Evolutionary conservation across 2,888 invertebrate genomes (phyloP), one percentile per base, ranked within the genome.

Genomic region (Sesia apiformis): DNA sequence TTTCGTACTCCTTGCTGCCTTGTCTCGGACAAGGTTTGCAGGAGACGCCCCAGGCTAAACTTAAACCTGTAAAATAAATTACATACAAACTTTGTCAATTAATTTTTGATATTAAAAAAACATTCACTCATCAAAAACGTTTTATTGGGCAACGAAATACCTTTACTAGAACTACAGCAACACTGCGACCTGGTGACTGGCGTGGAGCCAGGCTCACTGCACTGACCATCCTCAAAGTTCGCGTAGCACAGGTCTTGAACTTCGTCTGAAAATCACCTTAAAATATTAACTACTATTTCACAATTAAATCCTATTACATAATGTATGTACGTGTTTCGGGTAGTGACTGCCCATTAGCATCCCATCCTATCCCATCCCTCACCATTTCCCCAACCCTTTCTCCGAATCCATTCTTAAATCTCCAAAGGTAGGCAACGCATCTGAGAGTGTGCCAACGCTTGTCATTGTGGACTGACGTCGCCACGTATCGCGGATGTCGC

Each of bases 161-260:
- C 86, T 84, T 85, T 89, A 52, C 76, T 79, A 8, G 85, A 92
- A 64, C 94, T 94, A 74, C 97, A 97, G 72, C 97, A 97, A 65
- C 96, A 97, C 67, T 94, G 93, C 0, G 96, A 96, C 71, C 94
- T 93, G 0, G 96, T 95, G n/a, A 96, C 94, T 0, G 95, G 93
- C 5, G 91, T 91, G 3, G 92, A 90, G 0, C 95, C 93, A 0
- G 96, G 95, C 60, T 93, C 94, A 54, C 93, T 91, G 70, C 97
- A 97, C 57, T 94, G 92, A 0, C 94, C 96, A 60, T 94, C 94
- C 70, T 92, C 92, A 75, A 91, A 95, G 74, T 93, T 93, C 61
- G 94, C 93, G 78, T 95, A 96, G 78, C 97, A 97, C 53, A 95
- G 85, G 69, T 95, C 96, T 75, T 94, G 90, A 55, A 94, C 91